Base-by-base conservation (phyloP, 2,888 invertebrate genomes). In the Stratiomys singularior region DNA sequence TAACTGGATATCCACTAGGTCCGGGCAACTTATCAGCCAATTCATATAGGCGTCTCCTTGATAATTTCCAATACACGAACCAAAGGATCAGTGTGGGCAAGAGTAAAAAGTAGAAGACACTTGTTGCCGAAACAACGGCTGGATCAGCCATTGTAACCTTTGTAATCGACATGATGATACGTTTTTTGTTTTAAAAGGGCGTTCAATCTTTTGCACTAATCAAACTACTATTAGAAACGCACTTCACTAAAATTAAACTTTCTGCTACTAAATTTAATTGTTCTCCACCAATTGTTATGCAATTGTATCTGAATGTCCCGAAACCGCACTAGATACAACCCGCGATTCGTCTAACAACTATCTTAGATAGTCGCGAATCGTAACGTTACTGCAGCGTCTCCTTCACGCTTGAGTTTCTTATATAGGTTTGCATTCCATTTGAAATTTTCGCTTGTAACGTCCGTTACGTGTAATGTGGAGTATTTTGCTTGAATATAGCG, bases 31-130 rank as follows among this genome's bases (percentile, higher is more conserved):
- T 92, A 0, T 90, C 91, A 0, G 93, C 94, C 76, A 94, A 87
- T 83, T 93, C 92, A 80, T 92, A 88, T 84, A 95, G 82, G 83
- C 91, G 92, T 52, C 91, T 89, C n/a, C 93, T 89, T 11, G 93
- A 93, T 82, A 93, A 87, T 67, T 91, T 90, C 92, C 93, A 95
- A 87, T 95, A 95, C 30, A 91, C 88, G 84, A 92, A 92, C 90
- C 92, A 94, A 69, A 95, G 88, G 1, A 91, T 86, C 46, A 93
- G 28, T 0, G 93, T 92, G 56, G 93, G 94, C 23, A 94, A 85
- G 66, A 95, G 87, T n/a, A 95, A 90, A 79, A 91, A 89, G 82
- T 93, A 91, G 85, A 94, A 94, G 79, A 94, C 87, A 81, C 89
- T 91, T 77, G 91, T 91, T 27, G 93, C 90, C 58, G 91, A 85